phyloP scores from a whole-genome alignment of 2,797 vertebrate genomes.

The Poecilia velifera region DNA sequence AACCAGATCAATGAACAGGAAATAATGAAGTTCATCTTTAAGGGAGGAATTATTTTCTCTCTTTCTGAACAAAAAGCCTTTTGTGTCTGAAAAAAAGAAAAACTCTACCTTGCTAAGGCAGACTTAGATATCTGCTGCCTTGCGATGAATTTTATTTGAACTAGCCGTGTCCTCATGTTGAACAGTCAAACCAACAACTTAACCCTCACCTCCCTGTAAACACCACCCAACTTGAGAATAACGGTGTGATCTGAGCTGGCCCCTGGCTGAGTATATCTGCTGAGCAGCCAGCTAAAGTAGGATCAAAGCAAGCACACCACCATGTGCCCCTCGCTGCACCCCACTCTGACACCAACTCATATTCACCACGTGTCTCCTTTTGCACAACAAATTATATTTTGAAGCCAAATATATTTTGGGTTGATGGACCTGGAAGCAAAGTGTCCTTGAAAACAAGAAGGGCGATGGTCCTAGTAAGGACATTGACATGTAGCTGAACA shows the following conservation, averaged over 20 bases:
- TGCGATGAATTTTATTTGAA: background rate
- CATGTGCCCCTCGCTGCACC: background rate
- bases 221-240: background rate
- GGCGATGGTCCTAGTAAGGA: background rate
- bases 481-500: background rate
- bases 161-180: background rate
- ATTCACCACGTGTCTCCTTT: background rate
- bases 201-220: background rate
- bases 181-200: background rate
- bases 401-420: conserved; percentile 6
- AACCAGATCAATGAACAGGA: background rate
- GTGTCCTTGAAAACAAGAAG: background rate
- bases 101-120: background rate
- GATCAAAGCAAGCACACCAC: conserved; percentile 28
- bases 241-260: conserved; percentile 8
- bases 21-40: conserved; percentile 15
- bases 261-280: background rate
- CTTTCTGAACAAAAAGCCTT: background rate
- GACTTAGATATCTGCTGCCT: background rate
- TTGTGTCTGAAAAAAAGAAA: background rate
- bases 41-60: background rate
- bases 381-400: background rate
- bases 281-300: conserved; percentile 34
- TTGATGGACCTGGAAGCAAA: background rate
- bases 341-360: background rate